Evolutionary conservation across 2,113 vertebrate species (phyloP).

Genomic region (Rousettus leschenaultii): DNA sequence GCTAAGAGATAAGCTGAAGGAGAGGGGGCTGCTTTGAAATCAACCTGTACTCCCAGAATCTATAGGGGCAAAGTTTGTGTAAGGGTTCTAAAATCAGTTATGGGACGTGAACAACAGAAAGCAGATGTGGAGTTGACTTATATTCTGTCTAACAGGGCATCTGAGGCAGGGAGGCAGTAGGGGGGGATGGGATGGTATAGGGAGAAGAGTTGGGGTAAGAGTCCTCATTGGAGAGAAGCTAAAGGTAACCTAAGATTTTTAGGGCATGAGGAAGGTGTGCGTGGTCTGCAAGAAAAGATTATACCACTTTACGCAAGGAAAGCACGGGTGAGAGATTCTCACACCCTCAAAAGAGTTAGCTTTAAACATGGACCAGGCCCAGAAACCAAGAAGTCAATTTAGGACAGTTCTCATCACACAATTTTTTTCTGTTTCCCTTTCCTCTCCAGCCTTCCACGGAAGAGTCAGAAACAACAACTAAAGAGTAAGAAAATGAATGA

Average conservation of each 20-base stretch:
- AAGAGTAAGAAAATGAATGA: background rate
- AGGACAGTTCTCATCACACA: background rate
- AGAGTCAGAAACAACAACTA: background rate
- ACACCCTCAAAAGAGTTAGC: background rate
- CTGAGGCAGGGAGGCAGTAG: too few species aligned
- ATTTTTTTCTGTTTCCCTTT: background rate
- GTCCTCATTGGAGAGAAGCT: background rate
- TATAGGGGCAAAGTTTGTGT: background rate
- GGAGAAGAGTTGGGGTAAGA: too few species aligned
- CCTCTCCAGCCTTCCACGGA: background rate
- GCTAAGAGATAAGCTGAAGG: background rate
- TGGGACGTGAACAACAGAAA: background rate
- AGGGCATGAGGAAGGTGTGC: background rate
- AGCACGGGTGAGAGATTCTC: background rate
- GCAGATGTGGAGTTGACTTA: background rate
- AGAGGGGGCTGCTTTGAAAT: background rate
- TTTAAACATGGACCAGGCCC: background rate
- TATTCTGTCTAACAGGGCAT: background rate
- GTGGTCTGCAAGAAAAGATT: background rate
- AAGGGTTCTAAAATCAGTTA: background rate
- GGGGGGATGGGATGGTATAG: accelerated
- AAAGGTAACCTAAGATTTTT: background rate
- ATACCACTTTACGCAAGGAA: background rate
- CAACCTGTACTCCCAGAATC: background rate
- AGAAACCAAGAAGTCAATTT: background rate